Evolutionary conservation across 2,113 vertebrate species (phyloP).

Genomic region (Uria lomvia): DNA sequence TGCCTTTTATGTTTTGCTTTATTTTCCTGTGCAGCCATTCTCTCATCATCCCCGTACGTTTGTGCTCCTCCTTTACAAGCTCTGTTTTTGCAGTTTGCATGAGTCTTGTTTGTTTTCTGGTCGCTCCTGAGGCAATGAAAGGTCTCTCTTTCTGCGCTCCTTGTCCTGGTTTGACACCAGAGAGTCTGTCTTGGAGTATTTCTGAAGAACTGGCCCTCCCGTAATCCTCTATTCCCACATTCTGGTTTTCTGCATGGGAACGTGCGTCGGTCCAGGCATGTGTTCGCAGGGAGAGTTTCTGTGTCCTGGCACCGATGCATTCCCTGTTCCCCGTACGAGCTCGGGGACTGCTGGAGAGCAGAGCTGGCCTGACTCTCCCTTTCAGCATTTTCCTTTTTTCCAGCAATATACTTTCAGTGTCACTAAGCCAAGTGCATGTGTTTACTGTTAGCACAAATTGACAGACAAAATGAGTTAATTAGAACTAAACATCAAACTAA

Average conservation of each 20-base stretch:
- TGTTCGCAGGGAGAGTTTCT: background rate
- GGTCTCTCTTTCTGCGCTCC: background rate
- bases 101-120: background rate
- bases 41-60: background rate
- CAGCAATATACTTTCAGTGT: background rate
- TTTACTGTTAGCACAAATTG: background rate
- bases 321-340: fast-evolving
- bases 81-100: background rate
- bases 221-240: fast-evolving
- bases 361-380: background rate
- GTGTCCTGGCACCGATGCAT: fast-evolving
- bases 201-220: background rate
- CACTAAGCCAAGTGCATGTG: background rate
- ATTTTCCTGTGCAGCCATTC: background rate
- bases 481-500: slow-evolving; percentile 17
- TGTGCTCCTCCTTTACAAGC: background rate
- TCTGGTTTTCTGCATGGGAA: fast-evolving
- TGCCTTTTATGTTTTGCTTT: background rate
- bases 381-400: background rate
- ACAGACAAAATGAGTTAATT: background rate
- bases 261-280: fast-evolving
- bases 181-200: fast-evolving
- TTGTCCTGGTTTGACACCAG: background rate
- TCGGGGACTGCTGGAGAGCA: background rate
- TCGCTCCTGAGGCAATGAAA: background rate